Evolutionary conservation across 2,797 vertebrate genomes (phyloP).

Genomic region (Thalassophryne amazonica): DNA sequence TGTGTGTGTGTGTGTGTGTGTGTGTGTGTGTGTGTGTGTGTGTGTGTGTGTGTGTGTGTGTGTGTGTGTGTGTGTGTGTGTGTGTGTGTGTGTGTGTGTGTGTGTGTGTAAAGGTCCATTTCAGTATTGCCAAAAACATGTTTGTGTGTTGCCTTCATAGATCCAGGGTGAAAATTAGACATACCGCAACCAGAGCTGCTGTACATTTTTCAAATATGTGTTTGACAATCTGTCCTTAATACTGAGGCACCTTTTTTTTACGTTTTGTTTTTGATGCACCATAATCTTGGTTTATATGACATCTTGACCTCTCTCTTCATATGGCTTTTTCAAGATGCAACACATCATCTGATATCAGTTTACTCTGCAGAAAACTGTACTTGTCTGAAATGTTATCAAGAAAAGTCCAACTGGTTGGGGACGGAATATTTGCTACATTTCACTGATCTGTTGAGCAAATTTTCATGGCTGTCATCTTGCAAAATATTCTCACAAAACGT

Average conservation of each 20-base stretch:
- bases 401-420: constrained; percentile 41
- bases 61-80: constrained; percentile 2
- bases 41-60: constrained; percentile 10
- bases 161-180: constrained; percentile 27
- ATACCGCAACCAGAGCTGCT: constrained; percentile 8
- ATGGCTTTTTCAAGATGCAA: constrained; percentile 58
- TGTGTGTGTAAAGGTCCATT: constrained; percentile 24
- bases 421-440: constrained; percentile 16
- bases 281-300: constrained; percentile 24
- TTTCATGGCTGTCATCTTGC: constrained; percentile 34
- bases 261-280: not conserved
- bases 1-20: constrained; percentile 24
- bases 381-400: constrained; percentile 40
- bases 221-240: constrained; percentile 2
- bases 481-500: too few species aligned
- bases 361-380: constrained; percentile 39
- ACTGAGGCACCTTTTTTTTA: constrained; percentile 22
- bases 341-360: constrained; percentile 15
- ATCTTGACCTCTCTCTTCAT: constrained; percentile 28
- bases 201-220: constrained; percentile 1
- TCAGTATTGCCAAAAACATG: constrained; percentile 49
- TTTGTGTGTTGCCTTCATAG: constrained; percentile 23
- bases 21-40: constrained; percentile 16
- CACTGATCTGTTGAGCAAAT: constrained; percentile 16
- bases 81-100: constrained; percentile 7